These are phyloP conservation scores for Cyphomyrmex costatus DNA, from an alignment of 1,140 invertebrate species.

Conservation along the genomic window DNA sequence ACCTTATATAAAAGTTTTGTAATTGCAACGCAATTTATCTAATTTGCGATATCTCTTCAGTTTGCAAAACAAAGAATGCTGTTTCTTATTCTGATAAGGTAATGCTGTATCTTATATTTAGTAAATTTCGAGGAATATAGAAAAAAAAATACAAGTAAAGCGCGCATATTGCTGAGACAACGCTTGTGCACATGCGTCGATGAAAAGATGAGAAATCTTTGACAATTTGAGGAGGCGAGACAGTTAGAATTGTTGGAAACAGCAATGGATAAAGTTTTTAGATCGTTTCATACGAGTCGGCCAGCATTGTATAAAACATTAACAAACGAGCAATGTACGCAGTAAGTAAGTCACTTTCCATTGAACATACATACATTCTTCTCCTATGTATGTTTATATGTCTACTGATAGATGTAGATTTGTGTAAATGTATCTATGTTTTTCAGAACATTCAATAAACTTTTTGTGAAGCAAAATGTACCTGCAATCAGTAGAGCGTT, in stretches of 20 bases:
- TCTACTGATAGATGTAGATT: not conserved
- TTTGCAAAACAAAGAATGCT: too few species aligned
- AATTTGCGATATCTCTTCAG: too few species aligned
- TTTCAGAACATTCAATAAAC: constrained; percentile 31
- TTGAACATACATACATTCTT: not conserved
- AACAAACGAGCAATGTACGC: constrained; percentile 3
- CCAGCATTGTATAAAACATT: constrained; percentile 19
- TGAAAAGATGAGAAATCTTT: constrained; percentile 3
- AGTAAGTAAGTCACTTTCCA: constrained; percentile 1
- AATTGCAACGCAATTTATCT: too few species aligned
- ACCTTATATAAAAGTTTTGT: too few species aligned
- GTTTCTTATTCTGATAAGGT: too few species aligned
- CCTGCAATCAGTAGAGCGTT: not conserved
- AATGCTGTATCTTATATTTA: too few species aligned
- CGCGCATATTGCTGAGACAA: too few species aligned
- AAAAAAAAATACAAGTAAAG: too few species aligned
- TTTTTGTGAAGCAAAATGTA: not conserved
- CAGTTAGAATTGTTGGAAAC: not conserved
- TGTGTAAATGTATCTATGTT: not conserved
- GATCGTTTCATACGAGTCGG: constrained; percentile 18
- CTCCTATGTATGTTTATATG: not conserved
- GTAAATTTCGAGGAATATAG: too few species aligned
- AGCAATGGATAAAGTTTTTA: constrained; percentile 44
- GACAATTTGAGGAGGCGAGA: not conserved
- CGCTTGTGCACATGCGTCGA: not conserved